Base-by-base conservation (phyloP, 2,113 vertebrate species). In the Psittacula cyanocephala region DNA sequence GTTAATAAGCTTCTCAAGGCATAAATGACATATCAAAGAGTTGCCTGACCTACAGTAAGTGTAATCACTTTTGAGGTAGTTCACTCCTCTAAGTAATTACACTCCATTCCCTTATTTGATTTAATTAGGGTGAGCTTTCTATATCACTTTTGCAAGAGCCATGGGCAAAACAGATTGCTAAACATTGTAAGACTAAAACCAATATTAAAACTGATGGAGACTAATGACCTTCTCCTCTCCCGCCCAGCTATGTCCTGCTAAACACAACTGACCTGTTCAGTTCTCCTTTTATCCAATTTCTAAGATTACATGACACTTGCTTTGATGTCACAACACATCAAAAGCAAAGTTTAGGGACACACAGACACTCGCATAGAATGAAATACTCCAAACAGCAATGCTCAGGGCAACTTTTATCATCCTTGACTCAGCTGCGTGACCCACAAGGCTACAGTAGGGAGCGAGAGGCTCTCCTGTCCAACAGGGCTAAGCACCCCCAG, bases 191-290 rank as follows among this genome's bases (percentile, higher is more conserved):
- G 3, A 15, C 23, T 4, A 49, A 4, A 71, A 37, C 23, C 14
- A 13, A 19, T 22, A 59, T 25, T 20, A 55, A 44, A 44, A 41
- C 3, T 12, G 14, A 53, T 6, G 7, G 81, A 47, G 25, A 81
- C 8, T 9, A 82, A 43, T 13, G 11, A 53, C 11, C 37, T 37
- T 37, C 37, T 37, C 37, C 37, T 37, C 37, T 37, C 37, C 22
- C 27, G 44, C 52, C 19, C 67, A 31, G 19, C 6, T 1, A 10
- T 0, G 0, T 1, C 3, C 2, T 12, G 3, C 11, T 52, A 65
- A 86, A 17, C n/a, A 86, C 41, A 31, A 25, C 10, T 29, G 17
- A 50, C 22, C 44, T 49, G 11, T 8, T 35, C 15, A 70, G 17
- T 16, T 16, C 41, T 37, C 46, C 27, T 15, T 9, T 25, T 28